Percentiles rank a stretch among this genome's conserved stretches.
These are phyloP conservation scores for Phyllopteryx taeniolatus DNA, from an alignment of 2,113 vertebrate genomes.

Conservation along the genomic window DNA sequence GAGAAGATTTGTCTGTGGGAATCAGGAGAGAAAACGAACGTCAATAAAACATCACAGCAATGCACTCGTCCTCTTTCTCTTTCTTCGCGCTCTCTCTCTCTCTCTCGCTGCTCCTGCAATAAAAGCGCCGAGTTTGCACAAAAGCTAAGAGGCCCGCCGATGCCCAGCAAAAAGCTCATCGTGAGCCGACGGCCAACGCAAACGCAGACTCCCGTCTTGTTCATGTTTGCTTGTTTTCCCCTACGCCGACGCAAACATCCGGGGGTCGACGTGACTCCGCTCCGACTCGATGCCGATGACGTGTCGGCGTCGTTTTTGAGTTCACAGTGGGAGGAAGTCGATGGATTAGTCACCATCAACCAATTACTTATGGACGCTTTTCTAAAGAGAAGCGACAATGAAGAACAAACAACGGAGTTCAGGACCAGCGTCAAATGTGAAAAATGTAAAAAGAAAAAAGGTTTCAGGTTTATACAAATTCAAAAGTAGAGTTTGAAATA, in stretches of 20 bases:
- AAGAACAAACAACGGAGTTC: too few relatives aligned
- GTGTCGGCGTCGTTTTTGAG: background rate
- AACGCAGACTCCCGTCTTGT: background rate
- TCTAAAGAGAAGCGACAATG: background rate
- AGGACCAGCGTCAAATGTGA: background rate
- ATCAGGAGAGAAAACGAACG: background rate
- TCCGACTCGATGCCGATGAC: background rate
- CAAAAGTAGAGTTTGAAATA: too few relatives aligned
- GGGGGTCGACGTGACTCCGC: background rate
- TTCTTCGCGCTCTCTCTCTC: too few relatives aligned
- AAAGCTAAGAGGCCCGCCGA: background rate
- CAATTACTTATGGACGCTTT: background rate
- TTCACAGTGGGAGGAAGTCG: background rate
- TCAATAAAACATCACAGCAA: constrained; percentile 58
- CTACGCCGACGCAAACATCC: background rate
- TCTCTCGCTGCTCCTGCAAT: background rate
- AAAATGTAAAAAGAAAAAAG: too few relatives aligned
- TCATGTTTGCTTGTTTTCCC: background rate
- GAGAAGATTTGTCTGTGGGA: background rate
- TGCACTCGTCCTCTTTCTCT: background rate
- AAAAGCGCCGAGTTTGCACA: constrained; percentile 37
- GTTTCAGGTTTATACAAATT: too few relatives aligned
- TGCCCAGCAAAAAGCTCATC: background rate
- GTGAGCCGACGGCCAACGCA: background rate
- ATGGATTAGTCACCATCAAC: background rate